A percentile compares a stretch with the other conserved stretches of the same genome.
Evolutionary conservation across 2,797 vertebrate genomes (phyloP).

Genomic region (Choloepus didactylus): DNA sequence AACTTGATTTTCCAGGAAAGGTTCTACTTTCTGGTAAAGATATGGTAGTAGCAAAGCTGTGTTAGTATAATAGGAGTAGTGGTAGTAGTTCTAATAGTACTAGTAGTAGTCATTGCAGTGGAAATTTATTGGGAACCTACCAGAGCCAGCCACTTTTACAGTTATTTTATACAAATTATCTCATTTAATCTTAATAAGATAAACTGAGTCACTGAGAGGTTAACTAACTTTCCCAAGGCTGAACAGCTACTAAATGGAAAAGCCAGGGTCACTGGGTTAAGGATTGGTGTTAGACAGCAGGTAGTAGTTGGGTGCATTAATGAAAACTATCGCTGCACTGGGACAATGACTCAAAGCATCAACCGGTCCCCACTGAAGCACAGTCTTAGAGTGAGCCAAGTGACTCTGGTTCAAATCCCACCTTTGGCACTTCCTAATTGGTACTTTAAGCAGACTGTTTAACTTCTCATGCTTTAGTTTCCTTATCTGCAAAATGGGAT

Average conservation of each 20-base stretch:
- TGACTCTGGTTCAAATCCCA: neutral
- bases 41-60: neutral
- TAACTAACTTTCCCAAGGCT: neutral
- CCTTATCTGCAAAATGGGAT: slow-evolving; percentile 10
- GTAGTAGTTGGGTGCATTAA: neutral
- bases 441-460: neutral
- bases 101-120: neutral
- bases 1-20: slow-evolving; percentile 6
- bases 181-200: neutral
- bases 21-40: neutral
- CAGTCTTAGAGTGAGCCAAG: neutral
- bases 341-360: neutral
- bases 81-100: neutral
- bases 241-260: slow-evolving; percentile 4
- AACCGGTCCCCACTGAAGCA: neutral
- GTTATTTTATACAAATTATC: neutral
- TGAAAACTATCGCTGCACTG: neutral
- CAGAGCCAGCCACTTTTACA: neutral
- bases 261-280: neutral
- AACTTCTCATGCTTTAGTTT: slow-evolving; percentile 15
- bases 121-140: neutral
- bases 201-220: neutral
- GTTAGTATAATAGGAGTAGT: neutral
- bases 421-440: neutral
- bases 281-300: neutral